These are phyloP conservation scores for Papilio dardanus DNA, from an alignment of 1,140 invertebrate genomes.

Conservation along the genomic window DNA sequence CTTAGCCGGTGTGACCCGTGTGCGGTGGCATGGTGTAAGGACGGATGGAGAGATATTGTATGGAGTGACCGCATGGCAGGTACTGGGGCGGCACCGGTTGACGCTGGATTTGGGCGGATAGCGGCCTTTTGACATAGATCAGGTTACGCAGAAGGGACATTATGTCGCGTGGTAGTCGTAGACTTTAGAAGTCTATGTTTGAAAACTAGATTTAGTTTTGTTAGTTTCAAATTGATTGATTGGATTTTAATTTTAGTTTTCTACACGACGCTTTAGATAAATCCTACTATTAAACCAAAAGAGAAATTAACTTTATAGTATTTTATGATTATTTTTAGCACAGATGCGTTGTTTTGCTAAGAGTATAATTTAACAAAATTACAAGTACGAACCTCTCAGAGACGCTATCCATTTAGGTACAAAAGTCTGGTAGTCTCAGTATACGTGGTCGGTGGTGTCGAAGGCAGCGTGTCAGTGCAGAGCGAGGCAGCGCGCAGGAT, in stretches of 20 bases:
- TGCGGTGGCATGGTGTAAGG: constrained; percentile 21
- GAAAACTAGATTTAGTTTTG: too few relatives aligned
- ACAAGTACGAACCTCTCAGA: constrained; percentile 6
- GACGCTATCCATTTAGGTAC: not conserved
- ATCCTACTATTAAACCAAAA: too few relatives aligned
- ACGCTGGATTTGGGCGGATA: constrained; percentile 59
- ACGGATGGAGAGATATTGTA: constrained; percentile 46
- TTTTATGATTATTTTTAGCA: not conserved
- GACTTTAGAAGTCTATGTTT: too few relatives aligned
- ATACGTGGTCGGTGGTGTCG: constrained; percentile 2
- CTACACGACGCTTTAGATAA: too few relatives aligned
- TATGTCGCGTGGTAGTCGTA: too few relatives aligned
- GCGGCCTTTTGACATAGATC: constrained; percentile 45
- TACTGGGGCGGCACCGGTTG: constrained; percentile 49
- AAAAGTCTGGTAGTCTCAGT: not conserved
- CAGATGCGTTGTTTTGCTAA: not conserved
- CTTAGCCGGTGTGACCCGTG: constrained; percentile 48
- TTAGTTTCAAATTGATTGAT: too few relatives aligned
- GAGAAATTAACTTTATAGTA: too few relatives aligned
- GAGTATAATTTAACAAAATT: not conserved
- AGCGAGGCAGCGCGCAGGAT: constrained; percentile 49
- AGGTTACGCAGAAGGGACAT: constrained; percentile 25
- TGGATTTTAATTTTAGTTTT: too few relatives aligned
- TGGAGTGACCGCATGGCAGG: constrained; percentile 43
- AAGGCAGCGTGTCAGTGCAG: constrained; percentile 47